Evolutionary conservation across 1,140 invertebrate genomes (phyloP).

Genomic region (Neotoxoptera formosana): DNA sequence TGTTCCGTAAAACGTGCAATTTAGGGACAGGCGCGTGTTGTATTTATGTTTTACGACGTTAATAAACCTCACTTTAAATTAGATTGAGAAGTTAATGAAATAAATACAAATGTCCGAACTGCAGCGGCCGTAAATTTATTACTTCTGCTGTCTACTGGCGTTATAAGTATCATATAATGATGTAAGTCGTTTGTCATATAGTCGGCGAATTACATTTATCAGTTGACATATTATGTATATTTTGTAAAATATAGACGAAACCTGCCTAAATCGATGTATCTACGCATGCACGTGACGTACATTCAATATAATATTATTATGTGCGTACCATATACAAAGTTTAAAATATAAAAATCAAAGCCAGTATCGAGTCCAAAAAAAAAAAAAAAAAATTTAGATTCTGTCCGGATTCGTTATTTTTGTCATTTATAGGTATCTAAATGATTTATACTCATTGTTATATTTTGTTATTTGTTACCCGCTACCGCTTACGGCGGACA

Average conservation of each 20-base stretch:
- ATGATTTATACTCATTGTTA: background rate
- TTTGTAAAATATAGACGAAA: background rate
- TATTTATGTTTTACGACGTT: background rate
- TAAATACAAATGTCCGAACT: background rate
- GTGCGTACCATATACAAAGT: background rate
- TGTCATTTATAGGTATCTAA: background rate
- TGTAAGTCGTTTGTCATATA: background rate
- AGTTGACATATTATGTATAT: background rate
- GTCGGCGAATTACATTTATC: background rate
- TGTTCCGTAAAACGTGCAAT: background rate
- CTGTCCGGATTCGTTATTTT: too few relatives aligned
- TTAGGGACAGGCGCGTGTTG: background rate
- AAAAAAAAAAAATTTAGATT: too few relatives aligned
- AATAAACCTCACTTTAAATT: conserved; percentile 18
- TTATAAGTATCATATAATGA: background rate
- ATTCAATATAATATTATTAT: background rate
- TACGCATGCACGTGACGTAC: too few relatives aligned
- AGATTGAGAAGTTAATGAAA: conserved; percentile 4
- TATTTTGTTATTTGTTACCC: too few relatives aligned
- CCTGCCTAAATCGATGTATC: too few relatives aligned
- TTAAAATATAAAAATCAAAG: background rate
- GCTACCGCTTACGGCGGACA: too few relatives aligned
- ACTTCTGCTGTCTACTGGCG: background rate
- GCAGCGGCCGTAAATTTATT: background rate
- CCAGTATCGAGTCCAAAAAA: background rate